phyloP scores from a whole-genome alignment of 2,113 vertebrate genomes.

The Lipotes vexillifer region DNA sequence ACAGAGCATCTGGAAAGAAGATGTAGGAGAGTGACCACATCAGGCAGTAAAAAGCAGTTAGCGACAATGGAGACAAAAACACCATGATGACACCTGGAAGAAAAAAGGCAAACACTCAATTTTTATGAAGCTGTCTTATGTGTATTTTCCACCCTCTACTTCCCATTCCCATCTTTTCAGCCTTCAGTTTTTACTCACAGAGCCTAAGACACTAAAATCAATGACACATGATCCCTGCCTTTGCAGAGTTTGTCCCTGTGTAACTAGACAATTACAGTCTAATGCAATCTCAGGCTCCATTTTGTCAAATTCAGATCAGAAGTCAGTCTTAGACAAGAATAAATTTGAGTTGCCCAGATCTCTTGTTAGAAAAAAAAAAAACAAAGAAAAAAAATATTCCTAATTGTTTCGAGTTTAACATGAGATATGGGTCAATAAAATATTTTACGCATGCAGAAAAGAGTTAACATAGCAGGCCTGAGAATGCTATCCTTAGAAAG shows the following conservation, averaged over 20 bases:
- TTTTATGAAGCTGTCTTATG: background rate
- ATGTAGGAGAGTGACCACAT: constrained; percentile 94
- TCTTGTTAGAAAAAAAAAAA: background rate
- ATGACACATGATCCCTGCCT: background rate
- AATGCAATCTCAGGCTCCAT: background rate
- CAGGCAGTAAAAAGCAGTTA: constrained; percentile 90
- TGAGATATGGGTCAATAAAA: background rate
- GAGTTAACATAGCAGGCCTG: background rate
- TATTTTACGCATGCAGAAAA: background rate
- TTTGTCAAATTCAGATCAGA: background rate
- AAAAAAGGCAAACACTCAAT: background rate
- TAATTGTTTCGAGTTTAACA: background rate
- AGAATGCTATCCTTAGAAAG: background rate
- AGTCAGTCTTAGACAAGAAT: background rate
- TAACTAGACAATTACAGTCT: background rate
- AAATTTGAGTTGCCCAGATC: background rate
- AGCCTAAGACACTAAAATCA: background rate
- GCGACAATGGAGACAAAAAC: constrained; percentile 82
- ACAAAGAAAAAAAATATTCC: background rate
- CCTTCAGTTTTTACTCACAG: background rate
- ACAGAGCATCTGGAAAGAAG: constrained; percentile 88
- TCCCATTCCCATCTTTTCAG: background rate
- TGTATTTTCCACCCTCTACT: background rate
- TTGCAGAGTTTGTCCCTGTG: background rate
- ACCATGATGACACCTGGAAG: constrained; percentile 84